Evolutionary conservation across 2,113 vertebrate species (phyloP), one percentile per base, ranked within the genome.

Genomic region (Podiceps cristatus): DNA sequence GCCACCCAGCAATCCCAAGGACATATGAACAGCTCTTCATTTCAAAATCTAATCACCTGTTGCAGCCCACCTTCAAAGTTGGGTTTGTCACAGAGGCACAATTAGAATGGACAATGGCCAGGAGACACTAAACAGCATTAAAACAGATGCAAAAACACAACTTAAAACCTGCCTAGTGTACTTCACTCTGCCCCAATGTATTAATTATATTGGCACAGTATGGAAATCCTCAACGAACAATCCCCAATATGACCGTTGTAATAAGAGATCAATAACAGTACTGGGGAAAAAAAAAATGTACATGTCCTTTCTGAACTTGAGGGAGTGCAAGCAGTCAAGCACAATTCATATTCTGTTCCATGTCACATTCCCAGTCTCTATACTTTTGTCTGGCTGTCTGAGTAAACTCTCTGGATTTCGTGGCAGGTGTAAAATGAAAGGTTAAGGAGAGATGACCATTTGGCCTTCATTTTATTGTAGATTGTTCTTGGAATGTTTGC

Each of bases 401-500:
- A 91, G 86, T 81, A 91, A 91, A 83, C 67, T 76, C 31, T 83
- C 1, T 69, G 58, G 18, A 76, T 94, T 95, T 97, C 76, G 67
- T 24, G 68, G 53, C 78, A 95, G 58, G 40, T 85, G 8, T 84
- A 88, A 96, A 93, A 85, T 60, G 22, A 55, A 95, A 93, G 81
- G 95, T 96, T 97, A 98, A 96, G 56, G 18, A 62, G 81, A 83
- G 81, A 45, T 27, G 29, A 75, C 47, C 74, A 40, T 72, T 86
- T 59, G 17, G 71, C 93, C 95, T 97, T 95, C 47, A 77, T 93
- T 98, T 97, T 95, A 73, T 35, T 92, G 79, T 75, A 83, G 83
- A 93, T 96, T 93, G 81, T 88, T 97, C 74, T 53, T 93, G 37
- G 67, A 97, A 88, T 96, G 60, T 97, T 97, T 97, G 91, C 59